phyloP scores from a whole-genome alignment of 2,113 vertebrate species.

The Hyaena hyaena region DNA sequence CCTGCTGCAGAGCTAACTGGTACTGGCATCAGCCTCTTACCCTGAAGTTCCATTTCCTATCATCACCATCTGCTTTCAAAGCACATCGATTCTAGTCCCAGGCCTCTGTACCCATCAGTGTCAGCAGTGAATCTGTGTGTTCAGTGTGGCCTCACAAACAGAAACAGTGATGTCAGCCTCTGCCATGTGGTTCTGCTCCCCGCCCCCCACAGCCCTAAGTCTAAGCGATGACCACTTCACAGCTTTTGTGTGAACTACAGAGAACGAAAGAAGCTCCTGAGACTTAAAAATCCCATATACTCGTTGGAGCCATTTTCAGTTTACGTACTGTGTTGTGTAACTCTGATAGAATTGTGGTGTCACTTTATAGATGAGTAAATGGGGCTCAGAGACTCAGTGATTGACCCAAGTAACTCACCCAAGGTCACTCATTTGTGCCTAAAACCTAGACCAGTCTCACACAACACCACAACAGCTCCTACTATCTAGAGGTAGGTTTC shows the following conservation, averaged over 20 bases:
- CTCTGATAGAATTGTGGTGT: not conserved
- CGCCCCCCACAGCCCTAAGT: not conserved
- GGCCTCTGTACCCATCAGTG: not conserved
- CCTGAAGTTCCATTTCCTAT: not conserved
- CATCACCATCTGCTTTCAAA: not conserved
- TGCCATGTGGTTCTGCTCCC: accelerated
- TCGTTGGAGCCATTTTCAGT: not conserved
- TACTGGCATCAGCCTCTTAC: not conserved
- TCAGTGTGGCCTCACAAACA: not conserved
- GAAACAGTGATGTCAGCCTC: not conserved
- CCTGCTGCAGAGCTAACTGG: not conserved
- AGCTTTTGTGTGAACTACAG: not conserved
- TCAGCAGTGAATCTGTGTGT: not conserved
- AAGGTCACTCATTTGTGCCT: not conserved
- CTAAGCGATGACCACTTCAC: not conserved
- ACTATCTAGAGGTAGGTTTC: not conserved
- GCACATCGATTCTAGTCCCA: not conserved
- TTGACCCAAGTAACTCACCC: not conserved
- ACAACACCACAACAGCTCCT: not conserved
- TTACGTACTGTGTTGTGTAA: not conserved
- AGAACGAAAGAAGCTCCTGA: not conserved
- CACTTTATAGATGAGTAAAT: not conserved
- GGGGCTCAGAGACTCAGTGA: not conserved
- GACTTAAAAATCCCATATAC: not conserved
- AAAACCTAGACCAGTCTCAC: not conserved